Percentiles rank a stretch among this genome's conserved stretches.
phyloP scores from a whole-genome alignment of 2,797 vertebrate genomes.

The Chiroxiphia lanceolata region DNA sequence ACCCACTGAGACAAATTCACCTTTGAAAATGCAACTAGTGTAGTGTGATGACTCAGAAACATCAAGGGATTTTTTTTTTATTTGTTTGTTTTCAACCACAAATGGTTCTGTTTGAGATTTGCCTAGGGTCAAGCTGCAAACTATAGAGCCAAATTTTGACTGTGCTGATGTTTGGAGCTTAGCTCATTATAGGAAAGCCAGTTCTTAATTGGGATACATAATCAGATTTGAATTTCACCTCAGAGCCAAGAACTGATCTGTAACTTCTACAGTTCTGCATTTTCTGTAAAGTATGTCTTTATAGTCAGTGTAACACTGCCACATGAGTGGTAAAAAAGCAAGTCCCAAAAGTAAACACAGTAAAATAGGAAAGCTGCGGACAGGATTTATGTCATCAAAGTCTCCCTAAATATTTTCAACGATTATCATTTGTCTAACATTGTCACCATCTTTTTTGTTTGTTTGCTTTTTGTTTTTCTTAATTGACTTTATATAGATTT shows the following conservation, averaged over 20 bases:
- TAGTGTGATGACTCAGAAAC: slow-evolving; percentile 22
- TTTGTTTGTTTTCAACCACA: slow-evolving; percentile 45
- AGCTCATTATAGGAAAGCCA: not conserved
- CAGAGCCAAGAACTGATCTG: not conserved
- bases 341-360: not conserved
- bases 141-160: not conserved
- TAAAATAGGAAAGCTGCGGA: not conserved
- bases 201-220: slow-evolving; percentile 4
- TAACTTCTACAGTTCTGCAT: not conserved
- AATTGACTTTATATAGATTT: not conserved
- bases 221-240: slow-evolving; percentile 37
- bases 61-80: slow-evolving; percentile 13
- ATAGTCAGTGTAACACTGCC: not conserved
- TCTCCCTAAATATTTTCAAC: not conserved
- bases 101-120: slow-evolving; percentile 36
- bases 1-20: not conserved
- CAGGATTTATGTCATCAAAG: not conserved
- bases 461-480: not conserved
- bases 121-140: slow-evolving; percentile 25
- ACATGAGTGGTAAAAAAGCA: not conserved
- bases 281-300: not conserved
- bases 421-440: not conserved
- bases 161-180: not conserved
- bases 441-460: not conserved
- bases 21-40: slow-evolving; percentile 5